Percentiles rank a stretch among this genome's conserved stretches.
phyloP scores from a whole-genome alignment of 2,113 vertebrate species.

The Girardinichthys multiradiatus region DNA sequence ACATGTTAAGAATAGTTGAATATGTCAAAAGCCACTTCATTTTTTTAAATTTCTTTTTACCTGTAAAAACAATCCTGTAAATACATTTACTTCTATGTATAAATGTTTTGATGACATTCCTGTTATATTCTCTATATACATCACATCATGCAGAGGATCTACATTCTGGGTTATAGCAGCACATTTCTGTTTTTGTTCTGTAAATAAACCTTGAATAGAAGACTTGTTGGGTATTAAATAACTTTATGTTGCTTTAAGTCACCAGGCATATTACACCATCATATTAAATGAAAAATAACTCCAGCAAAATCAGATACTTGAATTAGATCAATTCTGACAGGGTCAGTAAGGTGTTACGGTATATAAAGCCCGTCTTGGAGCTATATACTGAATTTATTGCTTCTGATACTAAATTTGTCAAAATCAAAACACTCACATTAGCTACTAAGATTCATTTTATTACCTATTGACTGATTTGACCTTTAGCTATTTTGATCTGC shows the following conservation, averaged over 20 bases:
- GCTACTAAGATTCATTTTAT: not conserved
- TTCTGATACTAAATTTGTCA: too few relatives aligned
- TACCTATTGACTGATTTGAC: not conserved
- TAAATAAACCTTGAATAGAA: constrained; percentile 69
- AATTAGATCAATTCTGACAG: not conserved
- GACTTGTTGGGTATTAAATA: not conserved
- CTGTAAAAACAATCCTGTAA: constrained; percentile 38
- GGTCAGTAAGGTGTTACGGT: too few relatives aligned
- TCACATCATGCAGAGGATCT: not conserved
- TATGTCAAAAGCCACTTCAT: not conserved
- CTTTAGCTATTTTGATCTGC: not conserved
- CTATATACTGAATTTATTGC: too few relatives aligned
- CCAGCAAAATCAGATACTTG: not conserved
- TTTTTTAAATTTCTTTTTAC: constrained; percentile 13
- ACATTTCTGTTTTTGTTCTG: constrained; percentile 34
- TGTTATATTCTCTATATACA: not conserved
- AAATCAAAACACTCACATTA: not conserved
- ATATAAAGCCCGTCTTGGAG: too few relatives aligned
- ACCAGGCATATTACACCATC: not conserved
- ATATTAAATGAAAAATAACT: constrained; percentile 14
- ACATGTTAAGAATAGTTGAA: not conserved
- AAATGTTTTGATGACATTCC: constrained; percentile 48
- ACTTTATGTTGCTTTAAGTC: not conserved
- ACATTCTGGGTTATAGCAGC: not conserved
- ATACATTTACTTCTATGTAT: constrained; percentile 32